Evolutionary conservation across 2,888 invertebrate species (phyloP).

Genomic region (Allolobophora icterica): DNA sequence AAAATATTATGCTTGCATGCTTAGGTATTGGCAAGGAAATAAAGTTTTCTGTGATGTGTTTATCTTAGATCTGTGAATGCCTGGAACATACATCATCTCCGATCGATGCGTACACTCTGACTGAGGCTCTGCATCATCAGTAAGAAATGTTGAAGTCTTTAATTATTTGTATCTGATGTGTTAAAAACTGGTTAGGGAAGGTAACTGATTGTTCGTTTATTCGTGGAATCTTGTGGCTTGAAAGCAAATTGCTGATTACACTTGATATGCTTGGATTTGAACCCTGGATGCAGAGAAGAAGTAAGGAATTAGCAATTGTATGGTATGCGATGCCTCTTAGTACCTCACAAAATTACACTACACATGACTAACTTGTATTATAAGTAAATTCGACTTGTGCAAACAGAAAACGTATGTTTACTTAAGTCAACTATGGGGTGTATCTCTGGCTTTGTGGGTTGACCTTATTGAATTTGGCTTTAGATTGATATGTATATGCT

Average conservation of each 20-base stretch:
- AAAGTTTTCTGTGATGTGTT: not conserved
- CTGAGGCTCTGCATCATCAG: slow-evolving; percentile 88
- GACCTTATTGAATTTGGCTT: not conserved
- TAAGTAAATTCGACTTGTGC: not conserved
- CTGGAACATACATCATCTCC: slow-evolving; percentile 89
- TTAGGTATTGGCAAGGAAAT: not conserved
- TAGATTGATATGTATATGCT: too few species aligned
- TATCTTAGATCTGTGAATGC: slow-evolving; percentile 75
- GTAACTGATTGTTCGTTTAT: not conserved
- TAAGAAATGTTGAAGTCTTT: slow-evolving; percentile 44
- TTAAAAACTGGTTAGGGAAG: not conserved
- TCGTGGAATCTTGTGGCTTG: not conserved
- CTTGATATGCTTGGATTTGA: not conserved
- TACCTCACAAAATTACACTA: too few species aligned
- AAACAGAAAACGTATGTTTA: too few species aligned
- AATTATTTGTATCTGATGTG: not conserved
- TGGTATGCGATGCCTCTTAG: not conserved
- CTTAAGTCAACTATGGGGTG: too few species aligned
- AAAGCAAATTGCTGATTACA: not conserved
- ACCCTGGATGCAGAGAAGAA: not conserved
- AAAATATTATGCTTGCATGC: too few species aligned
- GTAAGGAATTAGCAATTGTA: not conserved
- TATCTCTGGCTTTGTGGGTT: not conserved
- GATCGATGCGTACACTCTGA: slow-evolving; percentile 90
- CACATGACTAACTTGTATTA: not conserved